Base-by-base conservation (phyloP, 2,797 vertebrate species). In the Oceanodroma leucorhoa region DNA sequence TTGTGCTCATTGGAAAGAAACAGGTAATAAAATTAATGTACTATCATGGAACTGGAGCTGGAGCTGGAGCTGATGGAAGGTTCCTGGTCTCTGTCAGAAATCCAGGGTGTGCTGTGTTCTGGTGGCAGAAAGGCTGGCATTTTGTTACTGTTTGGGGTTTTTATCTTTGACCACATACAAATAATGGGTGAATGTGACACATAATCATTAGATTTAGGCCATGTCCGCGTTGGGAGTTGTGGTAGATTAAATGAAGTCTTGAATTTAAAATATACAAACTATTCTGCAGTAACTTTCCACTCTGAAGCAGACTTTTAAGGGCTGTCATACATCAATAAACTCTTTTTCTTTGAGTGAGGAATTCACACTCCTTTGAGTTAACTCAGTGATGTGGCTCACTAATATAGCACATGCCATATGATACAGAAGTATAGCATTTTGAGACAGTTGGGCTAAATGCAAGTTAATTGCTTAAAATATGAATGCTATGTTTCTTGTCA, bases 401-500 rank as follows among this genome's bases (percentile, higher is more conserved):
- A 51, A 51, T 55, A 27, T 1, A 66, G 38, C 19, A n/a, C 4
- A 2, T n/a, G 8, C 11, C 2, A 13, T 29, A 2, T 36, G 50
- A 65, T 48, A 45, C 12, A 53, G 48, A 79, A 66, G 43, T 67
- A 30, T 3, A 64, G 29, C 22, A 32, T 77, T 85, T 67, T 85
- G 60, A 82, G 57, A 60, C 34, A 53, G 17, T 50, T 65, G 48
- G 40, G 38, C 89, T 87, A 81, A 91, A 95, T n/a, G 34, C 7
- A 14, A 80, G 61, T 65, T 93, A 93, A 78, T 79, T 91, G 73
- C 34, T 77, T 90, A 62, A 75, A 88, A 87, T 78, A 79, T 26
- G 48, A 88, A 61, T 51, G 55, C 34, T 80, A 9, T 76, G 50
- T 55, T 67, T 81, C 90, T 94, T 72, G 26, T 67, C 50, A 43